These are phyloP conservation scores for Troides aeacus DNA, from an alignment of 2,888 invertebrate species.

Conservation along the genomic window DNA sequence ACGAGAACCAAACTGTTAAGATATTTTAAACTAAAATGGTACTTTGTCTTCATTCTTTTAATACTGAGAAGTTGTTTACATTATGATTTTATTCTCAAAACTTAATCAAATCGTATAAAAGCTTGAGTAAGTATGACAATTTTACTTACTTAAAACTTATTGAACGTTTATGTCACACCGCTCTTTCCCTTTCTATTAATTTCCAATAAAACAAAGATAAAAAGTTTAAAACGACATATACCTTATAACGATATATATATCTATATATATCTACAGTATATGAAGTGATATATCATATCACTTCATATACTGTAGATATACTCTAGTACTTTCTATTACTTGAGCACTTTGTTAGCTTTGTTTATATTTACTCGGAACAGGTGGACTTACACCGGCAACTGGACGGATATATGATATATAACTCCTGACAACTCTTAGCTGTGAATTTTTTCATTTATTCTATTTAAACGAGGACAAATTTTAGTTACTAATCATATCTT, in stretches of 20 bases:
- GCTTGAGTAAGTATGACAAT: too few species aligned
- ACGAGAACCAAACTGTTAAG: constrained; percentile 10
- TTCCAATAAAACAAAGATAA: too few species aligned
- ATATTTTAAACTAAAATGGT: constrained; percentile 22
- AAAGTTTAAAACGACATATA: too few species aligned
- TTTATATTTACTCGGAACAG: constrained; percentile 74
- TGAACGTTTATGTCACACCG: too few species aligned
- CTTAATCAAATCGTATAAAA: neutral
- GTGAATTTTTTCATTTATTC: constrained; percentile 6
- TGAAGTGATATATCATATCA: too few species aligned
- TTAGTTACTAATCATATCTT: neutral
- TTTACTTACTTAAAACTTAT: too few species aligned
- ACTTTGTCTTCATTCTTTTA: constrained; percentile 19
- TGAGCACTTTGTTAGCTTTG: constrained; percentile 74
- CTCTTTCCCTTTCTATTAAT: too few species aligned
- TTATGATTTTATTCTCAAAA: neutral
- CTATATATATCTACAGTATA: too few species aligned
- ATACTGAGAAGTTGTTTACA: neutral
- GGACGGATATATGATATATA: constrained; percentile 62
- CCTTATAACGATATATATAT: too few species aligned
- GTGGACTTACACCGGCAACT: constrained; percentile 69
- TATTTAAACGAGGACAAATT: neutral
- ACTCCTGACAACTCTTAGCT: constrained; percentile 29
- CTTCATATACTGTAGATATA: too few species aligned
- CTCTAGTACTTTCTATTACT: constrained; percentile 42